Conservation (phyloP, 2,797 vertebrate genomes). For the Gallinago stenura region DNA sequence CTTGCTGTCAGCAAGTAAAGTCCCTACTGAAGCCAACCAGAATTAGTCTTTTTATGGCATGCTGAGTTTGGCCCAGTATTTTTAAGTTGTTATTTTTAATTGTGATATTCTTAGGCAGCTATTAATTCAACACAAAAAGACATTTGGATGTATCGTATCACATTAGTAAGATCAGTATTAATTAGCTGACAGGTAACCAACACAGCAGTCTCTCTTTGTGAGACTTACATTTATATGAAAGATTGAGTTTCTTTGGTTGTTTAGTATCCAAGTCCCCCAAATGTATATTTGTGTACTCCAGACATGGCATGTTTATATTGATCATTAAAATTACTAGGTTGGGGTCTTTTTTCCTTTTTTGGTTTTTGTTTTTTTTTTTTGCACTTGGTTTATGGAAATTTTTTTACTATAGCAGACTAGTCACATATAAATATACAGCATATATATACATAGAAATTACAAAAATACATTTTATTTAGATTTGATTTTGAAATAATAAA, state of each 20-base stretch:
- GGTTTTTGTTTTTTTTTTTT: conserved; percentile 13
- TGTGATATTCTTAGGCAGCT: conserved; percentile 43
- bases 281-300: conserved; percentile 46
- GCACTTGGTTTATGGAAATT: conserved; percentile 48
- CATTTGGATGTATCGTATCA: conserved; percentile 20
- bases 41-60: background rate
- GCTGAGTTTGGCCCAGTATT: background rate
- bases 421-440: conserved; percentile 82
- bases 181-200: conserved; percentile 36
- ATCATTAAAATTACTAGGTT: conserved; percentile 12
- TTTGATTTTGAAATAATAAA: conserved; percentile 81
- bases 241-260: conserved; percentile 80
- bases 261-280: conserved; percentile 68
- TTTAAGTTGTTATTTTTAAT: conserved; percentile 26
- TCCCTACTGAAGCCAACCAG: background rate
- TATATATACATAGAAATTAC: conserved; percentile 81
- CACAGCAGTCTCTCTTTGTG: conserved; percentile 33
- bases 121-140: conserved; percentile 39
- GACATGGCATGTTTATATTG: background rate
- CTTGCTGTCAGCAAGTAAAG: background rate
- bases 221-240: conserved; percentile 60
- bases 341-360: background rate
- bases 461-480: conserved; percentile 87
- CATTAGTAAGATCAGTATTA: conserved; percentile 31
- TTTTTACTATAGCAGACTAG: conserved; percentile 63